Base-by-base conservation (phyloP, 2,797 vertebrate genomes). In the Fringilla coelebs region DNA sequence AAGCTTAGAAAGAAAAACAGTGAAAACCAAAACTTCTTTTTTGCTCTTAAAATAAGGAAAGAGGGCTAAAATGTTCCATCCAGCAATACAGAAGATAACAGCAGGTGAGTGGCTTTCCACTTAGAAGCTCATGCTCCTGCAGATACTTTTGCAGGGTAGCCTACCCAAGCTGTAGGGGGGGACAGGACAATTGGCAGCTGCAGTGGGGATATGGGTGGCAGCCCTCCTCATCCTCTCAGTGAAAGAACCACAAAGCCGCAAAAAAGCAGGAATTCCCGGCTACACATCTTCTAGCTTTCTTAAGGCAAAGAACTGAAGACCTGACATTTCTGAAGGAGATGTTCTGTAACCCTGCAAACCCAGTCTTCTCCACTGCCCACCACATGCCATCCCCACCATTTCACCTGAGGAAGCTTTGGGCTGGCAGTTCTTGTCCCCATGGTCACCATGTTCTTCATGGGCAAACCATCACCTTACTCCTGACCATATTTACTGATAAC, bases 321-420 rank as follows among this genome's bases (percentile, higher is more conserved):
- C 11, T 1, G 2, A 24, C 2, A 1, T 46, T 43, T 55, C 40
- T 49, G 60, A 73, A 76, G 49, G 29, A 82, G 18, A 10, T 32
- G 11, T 70, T 88, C 38, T 34, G 31, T 18, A 54, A 26, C 2
- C 4, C 72, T 70, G 34, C 36, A 54, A 38, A 61, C 8, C 18
- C 54, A 58, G 13, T 22, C 40, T 72, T n/a, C 65, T 80, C 40
- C 45, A n/a, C 26, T 68, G 68, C 40, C 34, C 83, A 43, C 9
- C 36, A 17, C 0, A 1, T 24, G 14, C 38, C 38, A 41, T 31
- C 32, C 34, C 46, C 3, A 0, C 34, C 0, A 3, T 67, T 41
- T 41, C 6, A 1, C 3, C 32, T 48, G 48, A 25, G 22, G 61
- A 40, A 66, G 13, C 31, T 85, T 61, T n/a, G 24, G 48, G 11